Evolutionary conservation across 2,113 vertebrate species (phyloP).

Genomic region (Archilochus colubris): DNA sequence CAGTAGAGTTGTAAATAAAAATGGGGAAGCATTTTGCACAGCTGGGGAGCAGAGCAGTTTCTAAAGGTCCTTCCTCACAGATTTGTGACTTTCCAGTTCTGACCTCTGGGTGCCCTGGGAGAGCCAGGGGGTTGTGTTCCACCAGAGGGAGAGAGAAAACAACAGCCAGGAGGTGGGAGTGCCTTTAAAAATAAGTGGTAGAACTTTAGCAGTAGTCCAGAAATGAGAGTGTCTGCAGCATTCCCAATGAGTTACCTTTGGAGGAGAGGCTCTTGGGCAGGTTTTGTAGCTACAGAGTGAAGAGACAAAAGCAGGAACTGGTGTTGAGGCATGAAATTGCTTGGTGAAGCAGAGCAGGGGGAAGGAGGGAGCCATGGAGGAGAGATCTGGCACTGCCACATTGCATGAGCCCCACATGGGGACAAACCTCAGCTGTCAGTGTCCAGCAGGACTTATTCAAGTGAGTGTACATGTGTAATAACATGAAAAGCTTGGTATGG

Average conservation of each 20-base stretch:
- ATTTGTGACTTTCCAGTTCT: slow-evolving; percentile 44
- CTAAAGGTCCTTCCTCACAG: slow-evolving; percentile 52
- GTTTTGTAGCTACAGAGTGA: neutral
- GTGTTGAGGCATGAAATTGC: neutral
- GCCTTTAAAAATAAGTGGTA: slow-evolving; percentile 34
- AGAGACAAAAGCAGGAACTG: neutral
- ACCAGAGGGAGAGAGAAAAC: slow-evolving; percentile 16
- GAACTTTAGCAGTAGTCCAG: neutral
- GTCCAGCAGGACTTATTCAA: neutral
- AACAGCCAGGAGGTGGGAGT: slow-evolving; percentile 31
- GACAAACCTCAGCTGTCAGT: neutral
- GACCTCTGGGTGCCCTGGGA: slow-evolving; percentile 45
- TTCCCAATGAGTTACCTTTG: neutral
- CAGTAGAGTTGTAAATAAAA: neutral
- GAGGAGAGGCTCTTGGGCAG: neutral
- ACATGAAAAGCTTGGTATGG: neutral
- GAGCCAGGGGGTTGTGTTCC: slow-evolving; percentile 33
- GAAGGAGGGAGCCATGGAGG: neutral
- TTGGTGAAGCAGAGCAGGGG: neutral
- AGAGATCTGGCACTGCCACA: neutral
- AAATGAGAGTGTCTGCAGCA: neutral
- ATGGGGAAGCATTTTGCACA: neutral
- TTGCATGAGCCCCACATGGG: neutral
- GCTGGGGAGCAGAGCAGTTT: slow-evolving; percentile 22
- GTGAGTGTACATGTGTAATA: neutral